These are phyloP conservation scores for Ormyrus pomaceus DNA, from an alignment of 2,888 invertebrate species.

Conservation along the genomic window DNA sequence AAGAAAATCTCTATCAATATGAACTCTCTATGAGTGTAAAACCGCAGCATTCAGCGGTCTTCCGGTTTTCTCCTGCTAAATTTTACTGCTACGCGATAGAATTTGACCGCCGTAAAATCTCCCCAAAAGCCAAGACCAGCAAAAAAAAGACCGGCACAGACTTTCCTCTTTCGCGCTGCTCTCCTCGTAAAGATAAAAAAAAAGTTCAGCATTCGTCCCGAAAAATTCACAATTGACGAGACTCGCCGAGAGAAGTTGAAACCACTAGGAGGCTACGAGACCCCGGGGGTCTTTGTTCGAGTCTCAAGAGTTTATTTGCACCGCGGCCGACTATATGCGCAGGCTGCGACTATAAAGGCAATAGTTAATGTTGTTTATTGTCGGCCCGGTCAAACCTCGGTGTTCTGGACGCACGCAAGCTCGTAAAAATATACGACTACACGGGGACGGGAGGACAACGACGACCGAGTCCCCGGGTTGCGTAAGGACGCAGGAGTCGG, in stretches of 20 bases:
- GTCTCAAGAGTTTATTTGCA: constrained; percentile 43
- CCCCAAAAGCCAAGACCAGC: not conserved
- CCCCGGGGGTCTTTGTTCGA: constrained; percentile 6
- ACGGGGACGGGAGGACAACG: not conserved
- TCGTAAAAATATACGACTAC: constrained; percentile 54
- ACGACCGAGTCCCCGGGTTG: not conserved
- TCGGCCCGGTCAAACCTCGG: constrained; percentile 36
- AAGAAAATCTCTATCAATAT: no score
- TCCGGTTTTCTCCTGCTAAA: not conserved
- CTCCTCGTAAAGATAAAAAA: no score
- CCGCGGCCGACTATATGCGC: not conserved
- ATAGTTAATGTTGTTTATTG: constrained; percentile 54
- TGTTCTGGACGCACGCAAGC: constrained; percentile 15
- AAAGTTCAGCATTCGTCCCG: no score
- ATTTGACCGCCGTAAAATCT: constrained; percentile 3
- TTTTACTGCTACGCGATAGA: constrained; percentile 5
- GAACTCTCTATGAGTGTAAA: no score
- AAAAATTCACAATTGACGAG: no score
- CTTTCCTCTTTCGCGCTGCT: no score
- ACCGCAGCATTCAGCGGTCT: no score
- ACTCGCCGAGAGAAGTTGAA: no score
- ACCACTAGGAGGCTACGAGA: no score
- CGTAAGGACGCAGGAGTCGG: not conserved
- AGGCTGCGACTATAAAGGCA: constrained; percentile 41
- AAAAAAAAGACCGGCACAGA: no score